These are phyloP conservation scores for Candidula unifasciata DNA, from an alignment of 2,888 invertebrate genomes.

Conservation along the genomic window DNA sequence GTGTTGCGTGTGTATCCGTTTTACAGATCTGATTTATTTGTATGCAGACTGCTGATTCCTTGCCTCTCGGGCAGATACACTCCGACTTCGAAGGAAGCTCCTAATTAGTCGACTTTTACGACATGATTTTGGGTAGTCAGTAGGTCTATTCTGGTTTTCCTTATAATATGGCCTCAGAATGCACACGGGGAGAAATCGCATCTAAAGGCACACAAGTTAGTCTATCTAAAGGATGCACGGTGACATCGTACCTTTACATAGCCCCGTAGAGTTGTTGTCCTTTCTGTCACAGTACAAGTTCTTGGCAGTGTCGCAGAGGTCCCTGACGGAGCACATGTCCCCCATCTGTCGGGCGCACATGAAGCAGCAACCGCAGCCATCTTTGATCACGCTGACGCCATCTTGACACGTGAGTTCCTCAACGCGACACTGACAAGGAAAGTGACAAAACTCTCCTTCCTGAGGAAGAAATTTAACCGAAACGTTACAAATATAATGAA, in stretches of 20 bases:
- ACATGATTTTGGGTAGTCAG: too few species aligned
- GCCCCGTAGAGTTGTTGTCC: conserved; percentile 58
- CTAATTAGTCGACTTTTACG: too few species aligned
- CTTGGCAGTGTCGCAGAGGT: conserved; percentile 80
- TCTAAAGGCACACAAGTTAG: too few species aligned
- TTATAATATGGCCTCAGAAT: too few species aligned
- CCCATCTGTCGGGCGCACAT: conserved; percentile 81
- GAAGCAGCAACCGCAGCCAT: conserved; percentile 81
- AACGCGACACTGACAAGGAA: conserved; percentile 80
- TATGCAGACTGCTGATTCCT: too few species aligned
- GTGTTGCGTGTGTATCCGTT: too few species aligned
- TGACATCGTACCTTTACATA: conserved; percentile 63
- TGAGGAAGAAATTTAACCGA: conserved; percentile 29
- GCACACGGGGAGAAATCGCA: too few species aligned
- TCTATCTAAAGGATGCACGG: not conserved
- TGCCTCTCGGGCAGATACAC: too few species aligned
- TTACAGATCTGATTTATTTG: too few species aligned
- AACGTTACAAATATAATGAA: too few species aligned
- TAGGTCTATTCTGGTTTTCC: too few species aligned
- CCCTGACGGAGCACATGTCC: conserved; percentile 80
- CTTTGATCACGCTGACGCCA: conserved; percentile 78
- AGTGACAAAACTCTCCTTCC: conserved; percentile 76
- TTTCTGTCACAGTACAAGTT: conserved; percentile 80
- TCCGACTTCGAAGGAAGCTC: too few species aligned
- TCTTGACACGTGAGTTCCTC: conserved; percentile 75